Base-by-base conservation (phyloP, 2,113 vertebrate genomes). In the Sorex fumeus region DNA sequence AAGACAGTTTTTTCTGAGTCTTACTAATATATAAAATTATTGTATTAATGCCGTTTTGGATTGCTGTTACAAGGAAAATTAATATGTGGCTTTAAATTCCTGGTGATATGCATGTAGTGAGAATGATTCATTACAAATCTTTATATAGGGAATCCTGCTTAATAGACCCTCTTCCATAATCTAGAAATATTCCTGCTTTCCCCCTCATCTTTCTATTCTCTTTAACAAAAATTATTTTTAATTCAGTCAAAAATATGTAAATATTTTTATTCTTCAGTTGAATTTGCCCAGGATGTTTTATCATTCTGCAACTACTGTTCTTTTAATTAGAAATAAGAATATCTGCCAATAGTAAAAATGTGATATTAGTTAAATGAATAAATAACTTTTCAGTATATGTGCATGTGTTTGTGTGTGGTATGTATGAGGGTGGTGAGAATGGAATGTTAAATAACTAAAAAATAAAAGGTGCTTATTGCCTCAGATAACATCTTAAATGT, bases 361-460 rank as follows among this genome's bases (percentile, higher is more conserved):
- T 40, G 60, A 53, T 77, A 53, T 78, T 82, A 91, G 28, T 75
- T 87, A 67, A 88, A 25, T 72, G 34, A 82, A 72, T 84, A 77
- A 72, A 47, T 50, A 50, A 50, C 47, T 50, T 50, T 50, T 50
- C 47, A 50, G 9, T 12, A 50, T 50, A 9, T 40, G 40, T 40
- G 40, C n/a, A n/a, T n/a, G n/a, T n/a, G n/a, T n/a, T n/a, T n/a
- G n/a, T n/a, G n/a, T n/a, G n/a, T n/a, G n/a, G n/a, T 47, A 47
- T 47, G 45, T 47, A 47, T 47, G 6, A 47, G 45, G 11, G 11
- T 50, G 13, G 47, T 50, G 47, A 50, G 47, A 50, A 50, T 50
- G 9, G 10, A 50, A 50, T 10, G 13, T 10, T 12, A 50, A 50
- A 50, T 50, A 50, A 50, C 6, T 50, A 50, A 50, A 13, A 10